Evolutionary conservation across 2,113 vertebrate genomes (phyloP).

Genomic region (Cryptomyrus ogoouensis): DNA sequence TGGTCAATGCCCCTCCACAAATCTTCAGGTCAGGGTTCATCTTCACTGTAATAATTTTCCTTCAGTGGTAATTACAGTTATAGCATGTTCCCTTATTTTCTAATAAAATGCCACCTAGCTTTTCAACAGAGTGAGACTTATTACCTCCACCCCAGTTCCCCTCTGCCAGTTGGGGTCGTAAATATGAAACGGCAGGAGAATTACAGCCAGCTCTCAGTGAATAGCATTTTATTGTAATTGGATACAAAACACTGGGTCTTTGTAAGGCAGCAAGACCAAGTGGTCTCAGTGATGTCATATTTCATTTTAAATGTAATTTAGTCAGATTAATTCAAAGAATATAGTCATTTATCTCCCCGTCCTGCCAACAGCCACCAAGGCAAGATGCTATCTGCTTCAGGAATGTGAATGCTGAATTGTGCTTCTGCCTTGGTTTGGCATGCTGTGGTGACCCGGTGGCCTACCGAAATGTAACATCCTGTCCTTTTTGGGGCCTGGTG

Average conservation of each 20-base stretch:
- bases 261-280: neutral
- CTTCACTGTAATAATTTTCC: neutral
- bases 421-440: neutral
- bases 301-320: neutral
- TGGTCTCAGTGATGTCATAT: neutral
- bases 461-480: neutral
- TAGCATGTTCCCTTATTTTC: neutral
- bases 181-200: neutral
- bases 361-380: neutral
- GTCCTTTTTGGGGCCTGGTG: neutral
- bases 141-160: neutral
- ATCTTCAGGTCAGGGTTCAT: neutral
- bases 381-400: neutral
- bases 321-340: too few species aligned
- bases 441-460: neutral
- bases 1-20: neutral
- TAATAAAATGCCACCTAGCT: neutral
- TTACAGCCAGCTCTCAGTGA: neutral
- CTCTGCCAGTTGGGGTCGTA: neutral
- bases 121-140: neutral
- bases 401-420: neutral
- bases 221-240: constrained; percentile 4
- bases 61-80: neutral
- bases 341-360: neutral
- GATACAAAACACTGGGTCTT: neutral